A percentile compares a stretch with the other conserved stretches of the same genome.
These are phyloP conservation scores for Protomyctophum bolini DNA, from an alignment of 2,113 vertebrate genomes.

Conservation along the genomic window DNA sequence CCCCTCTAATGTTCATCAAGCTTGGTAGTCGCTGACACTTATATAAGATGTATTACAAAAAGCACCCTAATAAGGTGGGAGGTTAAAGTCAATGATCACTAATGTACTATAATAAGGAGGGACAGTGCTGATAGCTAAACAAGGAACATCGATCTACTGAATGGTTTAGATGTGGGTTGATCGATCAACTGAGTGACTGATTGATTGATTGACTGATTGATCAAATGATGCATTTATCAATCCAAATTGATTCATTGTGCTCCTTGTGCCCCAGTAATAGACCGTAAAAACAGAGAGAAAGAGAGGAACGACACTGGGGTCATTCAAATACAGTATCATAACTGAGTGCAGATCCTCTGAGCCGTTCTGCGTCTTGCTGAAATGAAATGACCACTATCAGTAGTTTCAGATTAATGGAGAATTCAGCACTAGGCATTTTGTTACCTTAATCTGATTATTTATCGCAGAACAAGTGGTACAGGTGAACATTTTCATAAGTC, in stretches of 20 bases:
- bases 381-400: too few relatives aligned
- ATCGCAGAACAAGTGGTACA: too few relatives aligned
- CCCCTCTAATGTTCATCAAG: conserved; percentile 46
- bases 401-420: too few relatives aligned
- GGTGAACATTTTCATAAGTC: too few relatives aligned
- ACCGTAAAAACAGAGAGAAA: too few relatives aligned
- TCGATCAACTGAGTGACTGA: background rate
- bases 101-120: background rate
- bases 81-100: background rate
- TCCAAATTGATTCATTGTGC: too few relatives aligned
- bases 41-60: conserved; percentile 26
- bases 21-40: conserved; percentile 32
- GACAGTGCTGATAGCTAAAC: background rate
- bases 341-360: background rate
- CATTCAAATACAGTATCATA: too few relatives aligned
- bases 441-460: too few relatives aligned
- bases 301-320: too few relatives aligned
- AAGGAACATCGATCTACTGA: too few relatives aligned
- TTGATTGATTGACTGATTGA: background rate
- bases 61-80: conserved; percentile 24
- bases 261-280: too few relatives aligned
- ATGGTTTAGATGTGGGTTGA: background rate
- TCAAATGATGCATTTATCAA: background rate
- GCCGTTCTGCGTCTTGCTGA: background rate
- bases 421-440: too few relatives aligned